A percentile compares a stretch with the other conserved stretches of the same genome.
Conservation (phyloP, 2,113 vertebrate genomes). For the Helogale parvula region DNA sequence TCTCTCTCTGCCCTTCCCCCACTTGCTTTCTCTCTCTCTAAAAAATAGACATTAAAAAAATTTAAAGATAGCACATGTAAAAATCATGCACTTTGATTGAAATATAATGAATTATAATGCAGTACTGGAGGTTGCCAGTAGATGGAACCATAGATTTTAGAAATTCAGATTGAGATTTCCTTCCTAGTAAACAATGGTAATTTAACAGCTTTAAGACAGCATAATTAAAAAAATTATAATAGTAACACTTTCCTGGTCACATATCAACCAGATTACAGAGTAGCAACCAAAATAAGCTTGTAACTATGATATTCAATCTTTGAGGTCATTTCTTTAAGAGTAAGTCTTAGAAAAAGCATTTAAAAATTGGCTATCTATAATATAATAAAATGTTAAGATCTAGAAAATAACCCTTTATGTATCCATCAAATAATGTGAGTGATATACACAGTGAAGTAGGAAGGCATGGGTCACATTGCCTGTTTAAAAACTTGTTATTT, state of each 20-base stretch:
- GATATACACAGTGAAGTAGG: background rate
- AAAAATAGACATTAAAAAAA: no score
- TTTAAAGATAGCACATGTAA: background rate
- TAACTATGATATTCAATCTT: slow-evolving; percentile 6
- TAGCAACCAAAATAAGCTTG: background rate
- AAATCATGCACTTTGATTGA: background rate
- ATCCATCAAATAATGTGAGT: background rate
- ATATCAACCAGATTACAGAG: background rate
- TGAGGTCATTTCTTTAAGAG: background rate
- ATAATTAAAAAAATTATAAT: background rate
- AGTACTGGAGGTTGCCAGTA: slow-evolving; percentile 78
- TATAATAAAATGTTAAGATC: background rate
- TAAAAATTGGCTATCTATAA: background rate
- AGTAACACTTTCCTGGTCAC: background rate
- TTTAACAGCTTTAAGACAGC: background rate
- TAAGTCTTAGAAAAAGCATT: background rate
- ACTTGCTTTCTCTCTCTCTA: no score
- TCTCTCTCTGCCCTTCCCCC: no score
- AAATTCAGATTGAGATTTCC: slow-evolving; percentile 63
- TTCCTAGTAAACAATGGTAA: slow-evolving; percentile 38
- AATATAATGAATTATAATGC: background rate
- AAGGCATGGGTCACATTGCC: background rate
- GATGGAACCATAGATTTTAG: slow-evolving; percentile 75
- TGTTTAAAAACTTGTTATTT: background rate
- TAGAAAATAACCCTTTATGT: slow-evolving; percentile 8